Conservation (phyloP, 2,797 vertebrate genomes). For the Chloroceryle inda region DNA sequence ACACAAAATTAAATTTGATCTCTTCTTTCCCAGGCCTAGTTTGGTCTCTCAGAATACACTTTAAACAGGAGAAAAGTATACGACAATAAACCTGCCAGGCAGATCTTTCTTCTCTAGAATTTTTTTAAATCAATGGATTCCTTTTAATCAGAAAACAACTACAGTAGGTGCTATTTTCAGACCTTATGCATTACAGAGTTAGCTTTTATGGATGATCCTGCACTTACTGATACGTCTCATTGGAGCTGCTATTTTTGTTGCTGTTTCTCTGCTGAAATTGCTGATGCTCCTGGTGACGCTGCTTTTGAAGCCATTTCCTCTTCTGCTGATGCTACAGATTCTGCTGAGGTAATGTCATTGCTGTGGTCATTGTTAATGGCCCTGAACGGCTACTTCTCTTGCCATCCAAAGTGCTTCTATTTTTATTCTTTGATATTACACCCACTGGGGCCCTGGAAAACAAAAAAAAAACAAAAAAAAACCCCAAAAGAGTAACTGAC, state of each 20-base stretch:
- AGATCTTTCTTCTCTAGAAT: not conserved
- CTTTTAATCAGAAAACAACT: not conserved
- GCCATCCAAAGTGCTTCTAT: not conserved
- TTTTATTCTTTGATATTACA: not conserved
- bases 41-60: not conserved
- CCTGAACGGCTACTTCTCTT: not conserved
- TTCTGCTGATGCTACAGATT: not conserved
- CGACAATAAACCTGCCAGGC: not conserved
- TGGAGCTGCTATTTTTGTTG: not conserved
- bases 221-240: not conserved
- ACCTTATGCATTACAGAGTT: not conserved
- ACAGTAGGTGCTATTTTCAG: not conserved
- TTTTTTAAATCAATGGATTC: not conserved
- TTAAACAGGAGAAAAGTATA: not conserved
- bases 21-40: not conserved
- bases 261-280: not conserved
- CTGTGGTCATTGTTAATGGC: not conserved
- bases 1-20: not conserved
- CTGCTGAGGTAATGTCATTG: not conserved
- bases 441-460: not conserved
- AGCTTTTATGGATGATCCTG: not conserved
- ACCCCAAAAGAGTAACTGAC: not conserved
- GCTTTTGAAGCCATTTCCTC: not conserved
- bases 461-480: not conserved
- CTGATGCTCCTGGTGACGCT: not conserved